Evolutionary conservation across 2,113 vertebrate genomes (phyloP).

Genomic region (Saguinus imperator): DNA sequence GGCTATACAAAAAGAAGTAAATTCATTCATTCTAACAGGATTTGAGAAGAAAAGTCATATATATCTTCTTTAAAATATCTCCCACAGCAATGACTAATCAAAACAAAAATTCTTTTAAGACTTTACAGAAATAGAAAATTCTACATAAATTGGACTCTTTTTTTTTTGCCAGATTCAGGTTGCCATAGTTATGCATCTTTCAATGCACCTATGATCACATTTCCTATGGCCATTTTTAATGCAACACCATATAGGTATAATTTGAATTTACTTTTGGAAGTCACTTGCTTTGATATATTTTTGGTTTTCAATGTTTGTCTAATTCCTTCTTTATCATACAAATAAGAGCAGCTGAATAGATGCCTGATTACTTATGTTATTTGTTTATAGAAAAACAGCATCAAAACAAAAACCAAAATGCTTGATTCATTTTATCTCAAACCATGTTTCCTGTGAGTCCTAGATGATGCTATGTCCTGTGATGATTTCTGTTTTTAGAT

Average conservation of each 20-base stretch:
- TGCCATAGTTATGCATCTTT: background rate
- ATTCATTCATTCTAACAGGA: slow-evolving; percentile 3
- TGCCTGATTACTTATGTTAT: slow-evolving; percentile 1
- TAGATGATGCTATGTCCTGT: background rate
- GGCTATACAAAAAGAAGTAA: slow-evolving; percentile 12
- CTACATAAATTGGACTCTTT: background rate
- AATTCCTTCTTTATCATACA: slow-evolving; percentile 18
- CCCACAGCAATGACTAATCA: background rate
- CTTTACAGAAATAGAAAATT: slow-evolving; percentile 29
- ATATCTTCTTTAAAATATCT: slow-evolving; percentile 15
- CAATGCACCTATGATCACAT: background rate
- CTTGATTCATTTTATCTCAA: background rate
- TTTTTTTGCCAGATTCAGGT: slow-evolving; percentile 15
- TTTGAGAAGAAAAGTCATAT: slow-evolving; percentile 38
- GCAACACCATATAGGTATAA: background rate
- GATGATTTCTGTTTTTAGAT: background rate
- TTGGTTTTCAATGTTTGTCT: background rate
- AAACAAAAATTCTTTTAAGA: slow-evolving; percentile 41
- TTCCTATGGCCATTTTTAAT: background rate
- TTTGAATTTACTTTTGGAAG: background rate
- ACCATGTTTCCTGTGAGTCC: background rate
- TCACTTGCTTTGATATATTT: background rate
- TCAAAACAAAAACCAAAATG: slow-evolving; percentile 10
- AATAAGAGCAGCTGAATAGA: background rate
- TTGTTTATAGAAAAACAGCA: slow-evolving; percentile 41